A percentile compares a stretch with the other conserved stretches of the same genome.
phyloP scores from a whole-genome alignment of 2,797 vertebrate species.

The Myotis pilosus region DNA sequence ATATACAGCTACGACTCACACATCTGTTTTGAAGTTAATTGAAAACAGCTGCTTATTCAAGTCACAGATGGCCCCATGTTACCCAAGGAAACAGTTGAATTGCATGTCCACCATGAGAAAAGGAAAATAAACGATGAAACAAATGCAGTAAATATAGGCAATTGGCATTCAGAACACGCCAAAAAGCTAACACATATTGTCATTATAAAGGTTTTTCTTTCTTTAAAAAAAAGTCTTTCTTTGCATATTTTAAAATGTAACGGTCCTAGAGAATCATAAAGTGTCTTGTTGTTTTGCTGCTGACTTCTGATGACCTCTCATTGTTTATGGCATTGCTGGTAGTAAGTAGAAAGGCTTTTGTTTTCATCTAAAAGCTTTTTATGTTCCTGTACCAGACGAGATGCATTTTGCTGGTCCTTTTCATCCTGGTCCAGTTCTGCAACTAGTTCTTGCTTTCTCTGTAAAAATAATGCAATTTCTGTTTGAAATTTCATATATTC shows the following conservation, averaged over 20 bases:
- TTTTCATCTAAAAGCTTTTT: slow-evolving; percentile 99
- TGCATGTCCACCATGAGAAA: slow-evolving; percentile 81
- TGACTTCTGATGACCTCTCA: slow-evolving; percentile 97
- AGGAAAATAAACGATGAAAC: slow-evolving; percentile 82
- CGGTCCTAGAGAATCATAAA: slow-evolving; percentile 90
- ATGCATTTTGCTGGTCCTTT: slow-evolving; percentile 99
- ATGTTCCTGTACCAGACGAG: slow-evolving; percentile 98
- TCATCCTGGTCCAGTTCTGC: slow-evolving; percentile 99
- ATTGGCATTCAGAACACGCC: slow-evolving; percentile 82
- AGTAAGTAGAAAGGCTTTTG: slow-evolving; percentile 98
- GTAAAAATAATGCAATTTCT: slow-evolving; percentile 96
- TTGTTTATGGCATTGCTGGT: slow-evolving; percentile 98
- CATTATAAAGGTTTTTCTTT: slow-evolving; percentile 77
- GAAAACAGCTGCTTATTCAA: slow-evolving; percentile 81
- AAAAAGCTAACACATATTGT: slow-evolving; percentile 85
- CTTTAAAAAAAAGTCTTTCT: slow-evolving; percentile 78
- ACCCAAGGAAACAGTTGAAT: slow-evolving; percentile 75
- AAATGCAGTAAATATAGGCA: slow-evolving; percentile 81
- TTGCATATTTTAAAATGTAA: slow-evolving; percentile 82
- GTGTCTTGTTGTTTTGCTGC: slow-evolving; percentile 98
- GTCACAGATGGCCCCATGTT: slow-evolving; percentile 78
- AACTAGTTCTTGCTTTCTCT: slow-evolving; percentile 98
- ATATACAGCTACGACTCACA: slow-evolving; percentile 79
- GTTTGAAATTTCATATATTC: slow-evolving; percentile 99
- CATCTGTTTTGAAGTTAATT: slow-evolving; percentile 67